phyloP scores from a whole-genome alignment of 2,797 vertebrate genomes.

The Tenualosa ilisha region DNA sequence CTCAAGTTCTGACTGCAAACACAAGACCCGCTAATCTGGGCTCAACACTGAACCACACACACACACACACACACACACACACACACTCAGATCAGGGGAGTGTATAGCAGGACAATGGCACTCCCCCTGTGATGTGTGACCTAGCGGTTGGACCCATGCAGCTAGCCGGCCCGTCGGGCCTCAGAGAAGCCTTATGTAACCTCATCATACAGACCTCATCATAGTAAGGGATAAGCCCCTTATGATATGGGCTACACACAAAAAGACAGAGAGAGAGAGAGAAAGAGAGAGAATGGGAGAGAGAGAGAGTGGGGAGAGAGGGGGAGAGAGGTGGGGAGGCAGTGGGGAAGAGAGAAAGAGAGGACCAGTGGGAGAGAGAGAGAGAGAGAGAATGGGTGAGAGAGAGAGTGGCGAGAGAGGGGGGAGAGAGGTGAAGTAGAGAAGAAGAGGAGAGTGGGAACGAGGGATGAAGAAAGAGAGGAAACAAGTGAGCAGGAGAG shows the following conservation, averaged over 20 bases:
- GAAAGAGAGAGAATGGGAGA: not conserved
- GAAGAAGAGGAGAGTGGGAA: not conserved
- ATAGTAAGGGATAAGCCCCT: not conserved
- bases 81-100: not conserved
- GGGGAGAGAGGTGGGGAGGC: not conserved
- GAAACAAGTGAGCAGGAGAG: not conserved
- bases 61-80: not conserved
- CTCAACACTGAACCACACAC: constrained; percentile 14
- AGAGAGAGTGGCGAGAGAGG: not conserved
- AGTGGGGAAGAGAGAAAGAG: not conserved
- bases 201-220: constrained; percentile 9
- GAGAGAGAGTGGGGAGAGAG: not conserved
- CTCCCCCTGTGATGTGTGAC: not conserved
- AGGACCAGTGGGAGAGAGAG: no score
- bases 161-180: not conserved
- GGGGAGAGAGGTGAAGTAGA: not conserved
- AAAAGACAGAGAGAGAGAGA: not conserved
- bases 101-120: not conserved
- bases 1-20: constrained; percentile 30
- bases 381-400: not conserved
- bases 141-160: not conserved
- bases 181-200: not conserved
- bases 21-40: constrained; percentile 30
- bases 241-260: not conserved
- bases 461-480: not conserved